Evolutionary conservation across 2,797 vertebrate species (phyloP).

Genomic region (Paramormyrops hopkinsi): DNA sequence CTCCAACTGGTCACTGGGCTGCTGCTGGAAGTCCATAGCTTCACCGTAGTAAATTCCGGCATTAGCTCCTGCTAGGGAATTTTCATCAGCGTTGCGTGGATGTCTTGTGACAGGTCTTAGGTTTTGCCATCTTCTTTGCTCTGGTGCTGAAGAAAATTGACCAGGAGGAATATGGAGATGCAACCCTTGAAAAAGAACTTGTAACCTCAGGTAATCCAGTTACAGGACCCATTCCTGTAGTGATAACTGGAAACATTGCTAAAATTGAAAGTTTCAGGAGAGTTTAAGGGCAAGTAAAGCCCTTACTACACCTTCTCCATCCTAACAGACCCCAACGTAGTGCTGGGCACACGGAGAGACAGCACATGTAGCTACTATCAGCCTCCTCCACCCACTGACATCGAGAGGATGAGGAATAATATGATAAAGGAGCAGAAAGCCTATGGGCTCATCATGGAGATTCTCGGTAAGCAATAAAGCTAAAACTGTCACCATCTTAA

Average conservation of each 20-base stretch:
- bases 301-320: neutral
- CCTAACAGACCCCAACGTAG: conserved; percentile 38
- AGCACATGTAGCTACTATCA: conserved; percentile 76
- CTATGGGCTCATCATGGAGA: conserved; percentile 79
- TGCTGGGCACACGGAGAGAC: conserved; percentile 65
- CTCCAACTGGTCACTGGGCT: neutral
- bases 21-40: neutral
- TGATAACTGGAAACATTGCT: neutral
- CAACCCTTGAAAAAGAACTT: conserved; percentile 56
- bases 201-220: conserved; percentile 59
- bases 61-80: neutral
- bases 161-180: conserved; percentile 75
- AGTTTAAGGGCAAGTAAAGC: neutral
- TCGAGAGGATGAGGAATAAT: conserved; percentile 77
- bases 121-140: conserved; percentile 92
- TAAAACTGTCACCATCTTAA: neutral
- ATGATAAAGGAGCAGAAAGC: conserved; percentile 84
- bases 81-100: neutral
- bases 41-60: neutral
- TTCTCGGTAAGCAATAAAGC: conserved; percentile 63
- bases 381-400: conserved; percentile 72
- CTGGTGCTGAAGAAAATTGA: conserved; percentile 85
- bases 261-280: neutral
- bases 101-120: conserved; percentile 71
- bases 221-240: neutral